Evolutionary conservation across 2,113 vertebrate species (phyloP), one percentile per base, ranked within the genome.

Genomic region (Meles meles): DNA sequence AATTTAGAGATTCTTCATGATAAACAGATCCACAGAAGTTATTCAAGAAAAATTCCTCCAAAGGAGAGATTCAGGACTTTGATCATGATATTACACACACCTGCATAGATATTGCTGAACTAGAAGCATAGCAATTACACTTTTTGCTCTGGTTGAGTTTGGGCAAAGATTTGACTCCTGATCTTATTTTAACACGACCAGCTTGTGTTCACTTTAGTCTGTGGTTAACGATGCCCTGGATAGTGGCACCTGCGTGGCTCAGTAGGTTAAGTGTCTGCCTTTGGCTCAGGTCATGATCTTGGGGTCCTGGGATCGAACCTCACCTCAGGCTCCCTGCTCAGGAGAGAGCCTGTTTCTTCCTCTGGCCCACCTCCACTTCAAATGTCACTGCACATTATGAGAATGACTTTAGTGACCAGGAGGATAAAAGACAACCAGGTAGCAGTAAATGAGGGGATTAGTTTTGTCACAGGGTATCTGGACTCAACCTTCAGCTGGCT

Each of bases 351-450:
- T 67, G 31, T 67, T 65, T 31, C 63, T 65, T 31, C 31, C 6
- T 67, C 63, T 67, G 63, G 31, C 31, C 63, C 63, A 34, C 31
- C 63, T 14, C 63, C 31, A 67, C 13, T 67, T 61, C 17, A 39
- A 27, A 34, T 83, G 25, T 80, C 47, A 77, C 14, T 39, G 86
- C 49, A 90, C 42, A 57, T 98, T 94, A 83, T 71, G 69, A 94
- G 97, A 98, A 95, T 44, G 92, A 71, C 47, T 63, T 97, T 85
- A 88, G 93, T 94, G 59, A 76, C 18, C 44, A 49, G 31, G 31
- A 88, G 80, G 20, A 27, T 44, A 31, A 61, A 67, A 12, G 34
- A 77, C 94, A 92, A 95, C 67, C 85, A 94, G 39, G 86, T n/a
- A 89, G 10, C 23, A 67, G 96, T 96, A 65, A 95, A 34, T 7